These are phyloP conservation scores for Vireo griseus DNA, from an alignment of 2,797 vertebrate species.

Conservation along the genomic window DNA sequence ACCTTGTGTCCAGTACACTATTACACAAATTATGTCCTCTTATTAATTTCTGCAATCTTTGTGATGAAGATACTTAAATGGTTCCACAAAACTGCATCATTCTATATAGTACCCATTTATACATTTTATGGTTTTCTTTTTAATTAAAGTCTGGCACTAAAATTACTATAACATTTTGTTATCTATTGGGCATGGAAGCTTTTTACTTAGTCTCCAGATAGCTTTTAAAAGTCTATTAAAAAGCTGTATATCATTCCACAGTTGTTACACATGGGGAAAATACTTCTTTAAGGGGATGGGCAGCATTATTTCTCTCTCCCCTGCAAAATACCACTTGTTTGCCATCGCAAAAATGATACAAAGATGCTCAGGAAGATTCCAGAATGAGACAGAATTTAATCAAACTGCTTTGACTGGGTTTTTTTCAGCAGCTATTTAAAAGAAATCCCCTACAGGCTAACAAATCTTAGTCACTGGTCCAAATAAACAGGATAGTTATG, in stretches of 20 bases:
- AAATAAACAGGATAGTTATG: not conserved
- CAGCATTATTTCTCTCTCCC: not conserved
- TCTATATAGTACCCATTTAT: not conserved
- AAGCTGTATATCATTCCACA: slow-evolving; percentile 12
- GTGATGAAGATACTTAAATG: slow-evolving; percentile 13
- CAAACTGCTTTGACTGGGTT: not conserved
- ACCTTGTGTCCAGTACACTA: not conserved
- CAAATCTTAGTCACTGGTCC: not conserved
- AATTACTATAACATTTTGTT: slow-evolving; percentile 59
- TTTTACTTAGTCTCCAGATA: slow-evolving; percentile 44
- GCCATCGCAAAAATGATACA: not conserved
- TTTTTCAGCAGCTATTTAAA: not conserved
- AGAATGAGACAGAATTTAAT: not conserved
- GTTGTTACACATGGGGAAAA: not conserved
- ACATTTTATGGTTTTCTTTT: slow-evolving; percentile 52
- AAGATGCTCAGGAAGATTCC: not conserved
- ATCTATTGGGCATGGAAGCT: slow-evolving; percentile 22
- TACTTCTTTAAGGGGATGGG: not conserved
- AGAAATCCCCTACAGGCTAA: not conserved
- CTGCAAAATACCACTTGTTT: not conserved
- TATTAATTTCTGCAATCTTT: slow-evolving; percentile 34
- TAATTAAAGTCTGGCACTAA: slow-evolving; percentile 54
- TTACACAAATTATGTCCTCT: not conserved
- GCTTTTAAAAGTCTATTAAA: slow-evolving; percentile 56
- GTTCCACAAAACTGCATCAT: not conserved